Evolutionary conservation across 2,113 vertebrate species (phyloP), one percentile per base, ranked within the genome.

Genomic region (Hucho hucho): DNA sequence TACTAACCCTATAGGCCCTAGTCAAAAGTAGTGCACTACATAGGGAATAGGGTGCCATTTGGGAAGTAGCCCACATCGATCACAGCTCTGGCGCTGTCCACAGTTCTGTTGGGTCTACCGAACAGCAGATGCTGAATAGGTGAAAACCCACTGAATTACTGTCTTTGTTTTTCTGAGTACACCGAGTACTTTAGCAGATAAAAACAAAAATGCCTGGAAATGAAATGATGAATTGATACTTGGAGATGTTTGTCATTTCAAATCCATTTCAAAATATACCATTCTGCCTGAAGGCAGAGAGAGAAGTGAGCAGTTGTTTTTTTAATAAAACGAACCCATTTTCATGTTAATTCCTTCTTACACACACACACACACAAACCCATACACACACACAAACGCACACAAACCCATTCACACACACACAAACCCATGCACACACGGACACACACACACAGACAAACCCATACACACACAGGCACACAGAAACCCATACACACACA

Each of bases 201-300:
- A 74, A 78, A 71, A 78, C 4, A 32, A 68, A 69, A 75, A 76
- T 3, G 20, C 1, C 58, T 71, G 75, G 72, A 66, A 83, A 72
- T 75, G 64, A 75, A 76, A 78, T 81, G 78, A 83, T 86, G 79
- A 79, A 83, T 83, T 73, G 79, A 76, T 79, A 66, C 64, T 75
- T 79, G 78, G 64, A 72, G 66, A 81, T 81, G 81, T 78, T 79
- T 83, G 82, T 81, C 81, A 80, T 28, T 69, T 80, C 61, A 76
- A 78, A 86, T 80, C 81, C 72, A 80, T 75, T 75, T 78, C 49
- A 53, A 16, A 18, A 16, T 0, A 14, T 53, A 0, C 47, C 14
- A 43, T 75, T 73, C 72, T 75, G 64, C 69, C 74, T 73, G 59
- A 67, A 67, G 77, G 71, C 63, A 65, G 56, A 77, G 32, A n/a